phyloP scores from a whole-genome alignment of 1,140 invertebrate species.

The Euborellia annulipes region DNA sequence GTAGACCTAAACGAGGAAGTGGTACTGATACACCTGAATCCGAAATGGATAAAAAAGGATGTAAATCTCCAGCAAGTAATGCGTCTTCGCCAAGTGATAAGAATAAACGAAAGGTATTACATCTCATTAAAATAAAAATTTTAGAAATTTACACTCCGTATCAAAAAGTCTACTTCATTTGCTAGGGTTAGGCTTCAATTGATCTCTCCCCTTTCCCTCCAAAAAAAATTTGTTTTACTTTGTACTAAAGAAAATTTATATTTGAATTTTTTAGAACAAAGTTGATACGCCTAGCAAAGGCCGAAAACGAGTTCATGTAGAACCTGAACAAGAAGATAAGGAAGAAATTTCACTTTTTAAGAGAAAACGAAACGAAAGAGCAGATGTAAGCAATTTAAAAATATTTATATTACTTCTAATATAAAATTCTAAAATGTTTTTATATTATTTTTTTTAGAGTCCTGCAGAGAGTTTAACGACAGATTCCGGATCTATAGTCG shows the following conservation, averaged over 20 bases:
- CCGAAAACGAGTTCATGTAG: constrained; percentile 49
- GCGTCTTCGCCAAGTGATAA: constrained; percentile 26
- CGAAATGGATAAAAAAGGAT: constrained; percentile 33
- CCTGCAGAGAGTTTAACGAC: constrained; percentile 65
- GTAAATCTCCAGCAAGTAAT: constrained; percentile 32
- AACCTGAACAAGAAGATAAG: constrained; percentile 43
- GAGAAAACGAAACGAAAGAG: constrained; percentile 48
- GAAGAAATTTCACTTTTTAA: constrained; percentile 30
- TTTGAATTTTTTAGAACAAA: constrained; percentile 28
- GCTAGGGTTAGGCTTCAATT: too few relatives aligned
- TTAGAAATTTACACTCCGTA: too few relatives aligned
- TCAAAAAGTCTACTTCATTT: too few relatives aligned
- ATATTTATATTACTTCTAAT: background rate
- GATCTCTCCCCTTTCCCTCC: too few relatives aligned
- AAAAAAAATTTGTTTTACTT: too few relatives aligned
- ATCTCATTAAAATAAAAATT: too few relatives aligned
- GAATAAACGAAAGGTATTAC: constrained; percentile 24
- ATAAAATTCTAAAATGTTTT: background rate
- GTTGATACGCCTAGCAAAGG: constrained; percentile 50
- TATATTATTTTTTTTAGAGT: constrained; percentile 31
- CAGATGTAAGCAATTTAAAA: constrained; percentile 25
- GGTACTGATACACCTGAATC: constrained; percentile 58
- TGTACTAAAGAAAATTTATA: background rate
- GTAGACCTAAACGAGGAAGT: constrained; percentile 20
- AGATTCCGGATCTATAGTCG: constrained; percentile 60